Evolutionary conservation across 2,888 invertebrate species (phyloP).

Genomic region (Drosophila monieri): DNA sequence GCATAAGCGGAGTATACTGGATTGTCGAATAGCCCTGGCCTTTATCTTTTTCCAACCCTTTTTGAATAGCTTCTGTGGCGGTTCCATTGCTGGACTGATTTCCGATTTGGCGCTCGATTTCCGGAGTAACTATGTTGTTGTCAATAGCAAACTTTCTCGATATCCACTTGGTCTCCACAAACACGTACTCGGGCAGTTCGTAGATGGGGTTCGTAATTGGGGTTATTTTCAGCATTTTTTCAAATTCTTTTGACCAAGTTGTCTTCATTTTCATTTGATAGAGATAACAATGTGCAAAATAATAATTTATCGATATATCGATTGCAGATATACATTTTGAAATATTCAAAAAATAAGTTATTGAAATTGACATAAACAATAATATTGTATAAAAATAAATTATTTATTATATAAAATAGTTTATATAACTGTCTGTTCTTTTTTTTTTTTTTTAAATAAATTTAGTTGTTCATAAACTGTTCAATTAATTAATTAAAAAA

Average conservation of each 20-base stretch:
- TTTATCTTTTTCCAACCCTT: not conserved
- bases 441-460: too few species aligned
- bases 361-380: too few species aligned
- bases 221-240: slow-evolving; percentile 16
- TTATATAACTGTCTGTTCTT: too few species aligned
- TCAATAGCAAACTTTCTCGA: slow-evolving; percentile 9
- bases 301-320: not conserved
- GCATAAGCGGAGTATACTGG: not conserved
- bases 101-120: not conserved
- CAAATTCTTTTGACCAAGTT: not conserved
- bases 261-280: too few species aligned
- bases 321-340: not conserved
- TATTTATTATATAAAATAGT: too few species aligned
- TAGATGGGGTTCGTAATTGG: slow-evolving; percentile 33
- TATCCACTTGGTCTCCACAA: slow-evolving; percentile 45
- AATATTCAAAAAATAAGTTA: not conserved
- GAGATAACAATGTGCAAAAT: not conserved
- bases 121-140: not conserved
- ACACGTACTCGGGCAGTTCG: slow-evolving; percentile 47
- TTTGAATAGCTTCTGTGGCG: not conserved
- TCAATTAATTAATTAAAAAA: too few species aligned
- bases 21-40: not conserved
- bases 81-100: not conserved
- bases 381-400: too few species aligned
- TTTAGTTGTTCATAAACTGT: too few species aligned